Percentiles rank a stretch among this genome's conserved stretches.
Conservation (phyloP, 2,888 invertebrate genomes). For the Polyommatus iphigenia region DNA sequence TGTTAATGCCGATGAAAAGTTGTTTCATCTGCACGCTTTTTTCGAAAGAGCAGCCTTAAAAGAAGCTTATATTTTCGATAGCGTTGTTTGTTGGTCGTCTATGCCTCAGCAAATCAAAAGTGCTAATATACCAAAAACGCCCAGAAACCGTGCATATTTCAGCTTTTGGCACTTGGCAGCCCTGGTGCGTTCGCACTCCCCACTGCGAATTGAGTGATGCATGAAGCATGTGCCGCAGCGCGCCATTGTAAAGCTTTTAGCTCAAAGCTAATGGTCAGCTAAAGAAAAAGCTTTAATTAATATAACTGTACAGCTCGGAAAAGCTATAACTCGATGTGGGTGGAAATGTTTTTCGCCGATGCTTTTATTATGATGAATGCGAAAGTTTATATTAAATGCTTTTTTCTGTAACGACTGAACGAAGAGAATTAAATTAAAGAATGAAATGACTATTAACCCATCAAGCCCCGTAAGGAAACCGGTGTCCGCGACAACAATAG, state of each 20-base stretch:
- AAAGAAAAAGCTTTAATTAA: slow-evolving; percentile 11
- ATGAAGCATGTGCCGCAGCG: slow-evolving; percentile 28
- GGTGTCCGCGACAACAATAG: too few relatives aligned
- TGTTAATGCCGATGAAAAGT: too few relatives aligned
- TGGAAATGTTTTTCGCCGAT: background rate
- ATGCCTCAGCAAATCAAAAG: background rate
- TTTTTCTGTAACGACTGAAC: background rate
- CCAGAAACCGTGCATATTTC: background rate
- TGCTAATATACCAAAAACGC: background rate
- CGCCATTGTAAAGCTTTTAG: slow-evolving; percentile 16
- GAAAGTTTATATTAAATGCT: background rate
- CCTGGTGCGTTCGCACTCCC: slow-evolving; percentile 18
- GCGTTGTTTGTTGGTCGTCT: too few relatives aligned
- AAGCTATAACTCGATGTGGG: background rate
- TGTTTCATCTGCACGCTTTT: too few relatives aligned
- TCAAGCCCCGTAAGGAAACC: too few relatives aligned
- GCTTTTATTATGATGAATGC: background rate
- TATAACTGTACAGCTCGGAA: background rate
- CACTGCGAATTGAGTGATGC: slow-evolving; percentile 35
- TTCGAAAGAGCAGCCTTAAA: too few relatives aligned
- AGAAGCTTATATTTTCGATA: too few relatives aligned
- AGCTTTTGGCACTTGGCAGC: background rate
- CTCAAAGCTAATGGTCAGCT: slow-evolving; percentile 24
- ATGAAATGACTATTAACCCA: too few relatives aligned
- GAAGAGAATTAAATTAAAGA: too few relatives aligned